A percentile compares a stretch with the other conserved stretches of the same genome.
Conservation (phyloP, 2,888 invertebrate genomes). For the Hyposoter didymator region DNA sequence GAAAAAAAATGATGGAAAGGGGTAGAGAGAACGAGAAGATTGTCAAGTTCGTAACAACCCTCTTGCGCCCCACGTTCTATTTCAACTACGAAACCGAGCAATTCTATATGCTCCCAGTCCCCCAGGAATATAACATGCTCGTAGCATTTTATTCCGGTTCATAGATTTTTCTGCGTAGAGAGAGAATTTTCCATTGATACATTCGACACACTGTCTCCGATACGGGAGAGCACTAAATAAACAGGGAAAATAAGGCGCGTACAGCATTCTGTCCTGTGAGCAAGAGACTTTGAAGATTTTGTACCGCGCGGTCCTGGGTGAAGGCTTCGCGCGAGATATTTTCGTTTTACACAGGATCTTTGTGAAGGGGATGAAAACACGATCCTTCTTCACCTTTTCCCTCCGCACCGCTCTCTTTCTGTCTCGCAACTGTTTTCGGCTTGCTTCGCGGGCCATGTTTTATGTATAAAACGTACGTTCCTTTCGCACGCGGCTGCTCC, state of each 20-base stretch:
- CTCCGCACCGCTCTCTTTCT: not conserved
- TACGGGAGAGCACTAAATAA: not conserved
- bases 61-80: constrained; percentile 7
- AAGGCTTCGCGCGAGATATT: constrained; percentile 14
- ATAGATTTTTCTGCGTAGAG: not conserved
- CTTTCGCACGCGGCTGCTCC: constrained; percentile 1
- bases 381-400: not conserved
- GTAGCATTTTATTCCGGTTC: constrained; percentile 17
- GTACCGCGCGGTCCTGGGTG: not conserved
- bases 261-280: constrained; percentile 3
- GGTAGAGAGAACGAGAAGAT: constrained; percentile 27
- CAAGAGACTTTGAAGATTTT: not conserved
- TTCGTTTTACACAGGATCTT: not conserved
- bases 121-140: not conserved
- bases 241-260: not conserved
- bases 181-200: constrained; percentile 29
- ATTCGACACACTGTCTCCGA: constrained; percentile 10
- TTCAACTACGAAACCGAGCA: not conserved
- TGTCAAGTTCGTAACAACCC: constrained; percentile 49
- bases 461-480: constrained; percentile 45
- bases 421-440: constrained; percentile 28
- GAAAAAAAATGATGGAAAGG: not conserved
- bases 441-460: constrained; percentile 34
- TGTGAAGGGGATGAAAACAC: constrained; percentile 4
- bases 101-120: not conserved